Evolutionary conservation across 2,113 vertebrate genomes (phyloP).

Genomic region (Rostratula benghalensis): DNA sequence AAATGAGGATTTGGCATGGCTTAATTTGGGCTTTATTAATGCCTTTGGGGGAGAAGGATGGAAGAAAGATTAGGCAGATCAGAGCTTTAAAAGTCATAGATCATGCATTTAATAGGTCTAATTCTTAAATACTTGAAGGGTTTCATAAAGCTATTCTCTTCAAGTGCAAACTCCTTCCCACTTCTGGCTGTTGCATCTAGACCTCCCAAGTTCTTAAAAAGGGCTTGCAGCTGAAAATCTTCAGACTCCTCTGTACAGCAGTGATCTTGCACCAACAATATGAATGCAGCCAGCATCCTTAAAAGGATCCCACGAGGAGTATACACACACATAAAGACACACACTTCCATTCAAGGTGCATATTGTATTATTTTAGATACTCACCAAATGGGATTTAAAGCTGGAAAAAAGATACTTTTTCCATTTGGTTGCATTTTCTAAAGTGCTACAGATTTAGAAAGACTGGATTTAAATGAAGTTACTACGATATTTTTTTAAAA

Average conservation of each 20-base stretch:
- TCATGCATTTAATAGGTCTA: conserved; percentile 48
- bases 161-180: conserved; percentile 10
- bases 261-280: not conserved
- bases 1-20: conserved; percentile 54
- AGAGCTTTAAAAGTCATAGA: conserved; percentile 43
- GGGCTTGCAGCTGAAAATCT: not conserved
- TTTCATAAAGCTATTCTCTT: conserved; percentile 25
- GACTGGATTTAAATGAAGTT: conserved; percentile 51
- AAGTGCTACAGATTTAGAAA: conserved; percentile 2
- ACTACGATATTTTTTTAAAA: not conserved
- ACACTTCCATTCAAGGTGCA: not conserved
- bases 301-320: not conserved
- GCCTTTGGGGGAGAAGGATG: conserved; percentile 21
- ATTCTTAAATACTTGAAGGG: conserved; percentile 44
- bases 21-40: conserved; percentile 48
- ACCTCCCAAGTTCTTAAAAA: not conserved
- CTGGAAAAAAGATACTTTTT: not conserved
- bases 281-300: not conserved
- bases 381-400: not conserved
- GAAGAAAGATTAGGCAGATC: conserved; percentile 55
- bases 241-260: not conserved
- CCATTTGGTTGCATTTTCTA: not conserved
- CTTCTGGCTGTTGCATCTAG: not conserved
- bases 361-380: not conserved
- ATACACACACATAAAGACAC: not conserved